Evolutionary conservation across 2,797 vertebrate genomes (phyloP).

Genomic region (Sebastes kiyomatsui): DNA sequence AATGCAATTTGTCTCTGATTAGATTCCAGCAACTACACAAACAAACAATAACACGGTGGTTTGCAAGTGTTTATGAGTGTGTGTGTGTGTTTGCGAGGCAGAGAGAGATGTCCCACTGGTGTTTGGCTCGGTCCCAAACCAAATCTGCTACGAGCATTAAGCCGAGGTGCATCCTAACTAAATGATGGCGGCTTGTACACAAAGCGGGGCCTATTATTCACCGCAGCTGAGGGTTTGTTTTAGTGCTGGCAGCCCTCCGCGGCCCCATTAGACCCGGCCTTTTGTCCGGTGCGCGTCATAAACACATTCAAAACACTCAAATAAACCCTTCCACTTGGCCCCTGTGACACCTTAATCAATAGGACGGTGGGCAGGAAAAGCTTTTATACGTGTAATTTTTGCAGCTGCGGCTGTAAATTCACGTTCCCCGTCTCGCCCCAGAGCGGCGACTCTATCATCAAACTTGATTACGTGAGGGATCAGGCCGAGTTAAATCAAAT

Average conservation of each 20-base stretch:
- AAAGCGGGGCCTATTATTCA: conserved; percentile 57
- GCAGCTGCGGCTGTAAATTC: conserved; percentile 54
- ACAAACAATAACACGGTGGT: conserved; percentile 31
- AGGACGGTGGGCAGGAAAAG: conserved; percentile 53
- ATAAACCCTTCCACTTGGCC: conserved; percentile 66
- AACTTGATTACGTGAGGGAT: conserved; percentile 52
- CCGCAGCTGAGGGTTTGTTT: conserved; percentile 54
- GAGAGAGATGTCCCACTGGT: conserved; percentile 21
- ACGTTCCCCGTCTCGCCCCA: background rate
- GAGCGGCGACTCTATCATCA: conserved; percentile 34
- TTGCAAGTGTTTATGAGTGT: background rate
- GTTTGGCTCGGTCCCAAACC: conserved; percentile 50
- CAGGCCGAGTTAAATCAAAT: conserved; percentile 50
- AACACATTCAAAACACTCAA: conserved; percentile 74
- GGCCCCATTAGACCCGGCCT: conserved; percentile 62
- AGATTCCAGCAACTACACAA: conserved; percentile 46
- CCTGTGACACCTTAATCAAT: conserved; percentile 70
- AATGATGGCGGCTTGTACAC: conserved; percentile 49
- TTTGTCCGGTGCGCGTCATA: conserved; percentile 62
- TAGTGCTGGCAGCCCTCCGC: conserved; percentile 54
- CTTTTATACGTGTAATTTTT: conserved; percentile 70
- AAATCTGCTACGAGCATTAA: conserved; percentile 40
- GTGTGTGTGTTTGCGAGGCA: conserved; percentile 13
- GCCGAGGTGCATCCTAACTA: conserved; percentile 52
- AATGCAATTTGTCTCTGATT: conserved; percentile 46